Evolutionary conservation across 2,888 invertebrate species (phyloP).

Genomic region (Drosophila formosana): DNA sequence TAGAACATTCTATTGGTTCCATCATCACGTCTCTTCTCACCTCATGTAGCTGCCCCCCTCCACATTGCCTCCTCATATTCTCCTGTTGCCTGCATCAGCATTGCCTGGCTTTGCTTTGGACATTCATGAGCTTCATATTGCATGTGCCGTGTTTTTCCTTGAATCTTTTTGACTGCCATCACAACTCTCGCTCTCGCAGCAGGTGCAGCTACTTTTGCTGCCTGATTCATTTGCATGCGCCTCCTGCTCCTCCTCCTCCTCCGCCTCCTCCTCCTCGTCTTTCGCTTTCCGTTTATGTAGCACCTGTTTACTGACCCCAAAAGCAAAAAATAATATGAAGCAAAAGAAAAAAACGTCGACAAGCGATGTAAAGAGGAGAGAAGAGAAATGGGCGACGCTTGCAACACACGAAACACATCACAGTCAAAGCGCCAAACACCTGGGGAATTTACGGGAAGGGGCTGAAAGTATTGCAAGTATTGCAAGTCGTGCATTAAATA

Average conservation of each 20-base stretch:
- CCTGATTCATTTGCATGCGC: conserved; percentile 67
- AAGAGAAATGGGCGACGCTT: conserved; percentile 28
- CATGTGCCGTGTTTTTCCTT: conserved; percentile 52
- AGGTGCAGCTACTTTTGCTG: conserved; percentile 52
- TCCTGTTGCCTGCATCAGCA: neutral
- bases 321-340: conserved; percentile 26
- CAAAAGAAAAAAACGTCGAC: conserved; percentile 22
- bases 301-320: conserved; percentile 73
- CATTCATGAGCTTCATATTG: conserved; percentile 58
- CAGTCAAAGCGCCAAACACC: conserved; percentile 52
- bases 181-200: conserved; percentile 40
- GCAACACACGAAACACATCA: conserved; percentile 64
- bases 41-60: neutral
- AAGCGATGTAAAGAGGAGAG: neutral
- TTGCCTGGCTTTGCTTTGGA: conserved; percentile 32
- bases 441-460: neutral
- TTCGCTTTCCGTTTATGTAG: conserved; percentile 27
- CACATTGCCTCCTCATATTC: neutral
- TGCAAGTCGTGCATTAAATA: conserved; percentile 68
- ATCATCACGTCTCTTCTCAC: neutral
- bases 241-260: conserved; percentile 7
- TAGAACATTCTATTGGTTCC: conserved; percentile 27
- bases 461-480: conserved; percentile 38
- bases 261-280: neutral
- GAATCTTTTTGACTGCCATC: conserved; percentile 50